phyloP scores from a whole-genome alignment of 2,797 vertebrate species.

The Melanotaenia nigrans region DNA sequence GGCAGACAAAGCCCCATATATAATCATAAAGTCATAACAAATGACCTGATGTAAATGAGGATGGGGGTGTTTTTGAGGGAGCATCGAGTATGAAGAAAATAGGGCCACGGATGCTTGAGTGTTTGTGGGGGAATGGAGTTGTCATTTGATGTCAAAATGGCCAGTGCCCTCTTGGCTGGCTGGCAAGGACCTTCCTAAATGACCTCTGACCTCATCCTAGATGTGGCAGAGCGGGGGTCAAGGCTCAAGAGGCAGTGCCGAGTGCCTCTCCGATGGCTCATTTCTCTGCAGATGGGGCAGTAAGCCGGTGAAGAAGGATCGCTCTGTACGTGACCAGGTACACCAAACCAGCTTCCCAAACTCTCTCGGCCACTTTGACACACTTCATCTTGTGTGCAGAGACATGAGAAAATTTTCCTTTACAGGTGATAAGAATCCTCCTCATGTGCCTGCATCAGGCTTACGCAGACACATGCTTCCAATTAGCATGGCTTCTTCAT shows the following conservation, averaged over 20 bases:
- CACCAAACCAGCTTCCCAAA: slow-evolving; percentile 69
- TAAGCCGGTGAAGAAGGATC: slow-evolving; percentile 69
- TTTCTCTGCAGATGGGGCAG: slow-evolving; percentile 71
- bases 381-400: slow-evolving; percentile 6
- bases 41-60: slow-evolving; percentile 86
- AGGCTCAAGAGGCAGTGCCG: slow-evolving; percentile 59
- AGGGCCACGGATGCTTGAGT: slow-evolving; percentile 55
- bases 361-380: slow-evolving; percentile 49
- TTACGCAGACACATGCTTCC: slow-evolving; percentile 98
- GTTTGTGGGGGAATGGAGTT: slow-evolving; percentile 46
- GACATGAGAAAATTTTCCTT: slow-evolving; percentile 2
- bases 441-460: slow-evolving; percentile 89
- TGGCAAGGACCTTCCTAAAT: slow-evolving; percentile 58
- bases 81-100: slow-evolving; percentile 57
- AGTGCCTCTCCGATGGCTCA: slow-evolving; percentile 62
- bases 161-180: slow-evolving; percentile 53
- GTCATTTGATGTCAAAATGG: slow-evolving; percentile 70
- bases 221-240: slow-evolving; percentile 62
- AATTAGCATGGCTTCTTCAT: slow-evolving; percentile 98
- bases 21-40: slow-evolving; percentile 88
- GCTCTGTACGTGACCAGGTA: slow-evolving; percentile 62
- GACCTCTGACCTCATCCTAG: slow-evolving; percentile 64
- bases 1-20: slow-evolving; percentile 88
- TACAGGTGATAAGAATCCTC: slow-evolving; percentile 48
- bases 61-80: slow-evolving; percentile 59